A percentile compares a stretch with the other conserved stretches of the same genome.
These are phyloP conservation scores for Hydropsyche betteni DNA, from an alignment of 2,888 invertebrate genomes.

Conservation along the genomic window DNA sequence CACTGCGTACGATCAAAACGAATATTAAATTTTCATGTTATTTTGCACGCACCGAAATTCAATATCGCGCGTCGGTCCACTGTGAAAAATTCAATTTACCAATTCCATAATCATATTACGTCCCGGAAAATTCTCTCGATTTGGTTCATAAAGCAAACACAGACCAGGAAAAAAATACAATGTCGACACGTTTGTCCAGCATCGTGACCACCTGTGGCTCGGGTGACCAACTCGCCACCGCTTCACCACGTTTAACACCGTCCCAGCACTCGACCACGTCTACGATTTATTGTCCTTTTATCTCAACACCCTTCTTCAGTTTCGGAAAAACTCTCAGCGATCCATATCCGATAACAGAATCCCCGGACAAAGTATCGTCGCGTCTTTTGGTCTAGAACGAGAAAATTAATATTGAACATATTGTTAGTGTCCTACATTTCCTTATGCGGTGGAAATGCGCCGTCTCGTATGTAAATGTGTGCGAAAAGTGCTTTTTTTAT, in stretches of 20 bases:
- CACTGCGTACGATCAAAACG: too few relatives aligned
- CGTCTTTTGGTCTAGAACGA: too few relatives aligned
- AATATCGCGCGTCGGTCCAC: conserved; percentile 6
- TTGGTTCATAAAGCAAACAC: conserved; percentile 32
- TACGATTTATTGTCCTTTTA: conserved; percentile 35
- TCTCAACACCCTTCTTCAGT: not conserved
- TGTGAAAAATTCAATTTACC: conserved; percentile 22
- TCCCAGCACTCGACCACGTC: conserved; percentile 12
- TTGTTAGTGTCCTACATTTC: not conserved
- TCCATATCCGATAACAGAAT: too few relatives aligned
- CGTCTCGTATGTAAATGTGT: conserved; percentile 27
- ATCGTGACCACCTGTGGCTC: conserved; percentile 51
- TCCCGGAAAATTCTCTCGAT: conserved; percentile 20
- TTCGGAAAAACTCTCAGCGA: too few relatives aligned
- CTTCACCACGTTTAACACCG: conserved; percentile 35
- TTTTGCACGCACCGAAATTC: not conserved
- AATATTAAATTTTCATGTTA: too few relatives aligned
- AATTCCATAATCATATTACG: conserved; percentile 22
- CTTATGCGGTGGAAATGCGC: not conserved
- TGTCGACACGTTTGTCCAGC: conserved; percentile 1
- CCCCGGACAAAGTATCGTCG: too few relatives aligned
- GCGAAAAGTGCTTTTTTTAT: conserved; percentile 42
- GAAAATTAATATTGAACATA: too few relatives aligned
- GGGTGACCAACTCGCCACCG: conserved; percentile 31
- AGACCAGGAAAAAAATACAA: not conserved